Evolutionary conservation across 2,113 vertebrate genomes (phyloP).

Genomic region (Ochotona curzoniae): DNA sequence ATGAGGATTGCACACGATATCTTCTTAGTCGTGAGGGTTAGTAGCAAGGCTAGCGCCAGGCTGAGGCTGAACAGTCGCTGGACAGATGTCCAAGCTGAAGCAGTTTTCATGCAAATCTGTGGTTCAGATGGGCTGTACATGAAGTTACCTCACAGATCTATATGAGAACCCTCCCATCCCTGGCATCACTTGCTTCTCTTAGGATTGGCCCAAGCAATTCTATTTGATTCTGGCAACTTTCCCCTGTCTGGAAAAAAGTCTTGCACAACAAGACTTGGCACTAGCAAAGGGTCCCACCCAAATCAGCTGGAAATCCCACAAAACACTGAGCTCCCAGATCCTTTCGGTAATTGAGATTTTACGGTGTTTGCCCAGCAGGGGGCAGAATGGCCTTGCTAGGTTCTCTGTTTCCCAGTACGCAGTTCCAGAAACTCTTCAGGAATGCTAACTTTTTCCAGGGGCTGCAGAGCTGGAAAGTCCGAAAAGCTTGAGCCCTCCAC

Average conservation of each 20-base stretch:
- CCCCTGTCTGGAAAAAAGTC: neutral
- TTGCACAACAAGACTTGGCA: neutral
- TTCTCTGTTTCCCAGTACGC: neutral
- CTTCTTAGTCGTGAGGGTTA: neutral
- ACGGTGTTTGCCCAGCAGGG: neutral
- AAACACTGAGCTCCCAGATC: accelerated
- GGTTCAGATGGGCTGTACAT: neutral
- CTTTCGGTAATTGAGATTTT: too few relatives aligned
- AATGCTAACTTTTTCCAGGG: neutral
- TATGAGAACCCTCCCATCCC: neutral
- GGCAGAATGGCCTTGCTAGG: neutral
- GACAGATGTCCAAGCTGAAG: neutral
- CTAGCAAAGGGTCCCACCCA: too few relatives aligned
- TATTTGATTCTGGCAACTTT: neutral
- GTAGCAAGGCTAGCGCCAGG: neutral
- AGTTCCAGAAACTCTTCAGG: neutral
- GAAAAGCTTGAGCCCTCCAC: neutral
- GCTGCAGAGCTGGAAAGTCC: neutral
- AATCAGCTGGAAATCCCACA: neutral
- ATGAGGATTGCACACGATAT: neutral
- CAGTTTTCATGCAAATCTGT: too few relatives aligned
- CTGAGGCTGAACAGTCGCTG: neutral
- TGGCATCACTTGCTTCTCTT: neutral
- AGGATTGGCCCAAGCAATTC: neutral
- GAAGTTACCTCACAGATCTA: neutral